Evolutionary conservation across 2,888 invertebrate species (phyloP).

Genomic region (Agrenia bidenticulata): DNA sequence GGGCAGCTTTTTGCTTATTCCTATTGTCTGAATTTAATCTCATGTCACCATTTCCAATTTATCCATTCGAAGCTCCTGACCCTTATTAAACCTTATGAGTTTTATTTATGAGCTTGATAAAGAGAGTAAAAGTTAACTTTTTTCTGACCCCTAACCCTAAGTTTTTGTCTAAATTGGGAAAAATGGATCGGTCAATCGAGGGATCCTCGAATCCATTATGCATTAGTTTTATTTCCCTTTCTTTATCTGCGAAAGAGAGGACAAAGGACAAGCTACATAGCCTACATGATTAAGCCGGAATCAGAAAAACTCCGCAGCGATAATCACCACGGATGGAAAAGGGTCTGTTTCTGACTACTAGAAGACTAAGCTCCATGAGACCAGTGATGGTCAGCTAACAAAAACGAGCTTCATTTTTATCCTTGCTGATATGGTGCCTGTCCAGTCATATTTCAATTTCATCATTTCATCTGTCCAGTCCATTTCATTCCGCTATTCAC

Average conservation of each 20-base stretch:
- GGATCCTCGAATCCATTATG: constrained; percentile 19
- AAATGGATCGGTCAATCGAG: constrained; percentile 23
- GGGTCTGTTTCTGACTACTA: background rate
- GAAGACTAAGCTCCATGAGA: background rate
- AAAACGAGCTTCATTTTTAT: constrained; percentile 21
- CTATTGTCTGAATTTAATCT: background rate
- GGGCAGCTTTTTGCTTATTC: constrained; percentile 18
- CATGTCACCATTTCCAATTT: background rate
- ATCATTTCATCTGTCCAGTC: constrained; percentile 47
- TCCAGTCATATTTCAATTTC: constrained; percentile 47
- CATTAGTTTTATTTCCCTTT: constrained; percentile 14
- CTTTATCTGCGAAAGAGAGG: background rate
- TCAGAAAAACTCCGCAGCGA: constrained; percentile 6
- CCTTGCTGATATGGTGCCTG: background rate
- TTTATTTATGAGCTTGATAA: constrained; percentile 6
- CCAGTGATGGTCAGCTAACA: constrained; percentile 9
- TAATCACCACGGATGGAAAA: constrained; percentile 7
- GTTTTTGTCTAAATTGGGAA: constrained; percentile 24
- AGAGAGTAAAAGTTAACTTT: constrained; percentile 29
- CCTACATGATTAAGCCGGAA: constrained; percentile 3
- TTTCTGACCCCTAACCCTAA: constrained; percentile 25
- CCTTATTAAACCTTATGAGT: constrained; percentile 17
- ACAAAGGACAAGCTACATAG: background rate
- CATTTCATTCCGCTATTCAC: constrained; percentile 28
- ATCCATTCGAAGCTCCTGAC: constrained; percentile 18